Evolutionary conservation across 2,797 vertebrate species (phyloP), one percentile per base, ranked within the genome.

Genomic region (Anguilla megastoma): DNA sequence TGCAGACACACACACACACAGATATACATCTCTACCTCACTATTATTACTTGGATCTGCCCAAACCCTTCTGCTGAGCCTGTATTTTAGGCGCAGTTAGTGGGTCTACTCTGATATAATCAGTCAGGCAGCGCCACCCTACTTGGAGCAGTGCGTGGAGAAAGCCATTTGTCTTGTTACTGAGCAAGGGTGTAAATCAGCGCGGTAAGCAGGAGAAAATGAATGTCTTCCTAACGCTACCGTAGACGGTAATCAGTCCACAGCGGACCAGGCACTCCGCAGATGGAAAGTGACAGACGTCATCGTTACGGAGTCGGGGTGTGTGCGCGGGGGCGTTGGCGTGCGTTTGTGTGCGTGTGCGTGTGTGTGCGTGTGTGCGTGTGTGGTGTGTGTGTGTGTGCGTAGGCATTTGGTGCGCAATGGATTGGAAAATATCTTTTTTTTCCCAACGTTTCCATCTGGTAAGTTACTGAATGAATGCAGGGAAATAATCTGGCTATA

Each of bases 351-450:
- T 87, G 87, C 90, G 21, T 87, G 91, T 90, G 21, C 86, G 91
- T 69, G 88, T 91, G n/a, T 50, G 24, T 48, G 85, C 45, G 54
- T 71, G 79, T 45, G 48, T n/a, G n/a, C n/a, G n/a, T n/a, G 21
- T 10, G 36, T 45, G 80, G n/a, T 82, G 66, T 84, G 21, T 10
- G 36, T 45, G 80, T 48, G 71, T 50, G 85, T 76, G 86, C 18
- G 30, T 54, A 56, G n/a, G 9, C 92, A 90, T 91, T 60, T 16
- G 91, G 92, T 90, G 88, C 91, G 90, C 88, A 89, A 90, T 91
- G 92, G 90, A 24, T 74, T 10, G 18, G 66, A 76, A n/a, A 79
- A 79, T 8, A 79, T 36, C 33, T 21, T 79, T 45, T 76, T 33
- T 30, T 79, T 9, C 2, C 16, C 24, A 21, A 48, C n/a, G 18